Evolutionary conservation across 2,888 invertebrate genomes (phyloP), one percentile per base, ranked within the genome.

Genomic region (Pristionchus exspectatus): DNA sequence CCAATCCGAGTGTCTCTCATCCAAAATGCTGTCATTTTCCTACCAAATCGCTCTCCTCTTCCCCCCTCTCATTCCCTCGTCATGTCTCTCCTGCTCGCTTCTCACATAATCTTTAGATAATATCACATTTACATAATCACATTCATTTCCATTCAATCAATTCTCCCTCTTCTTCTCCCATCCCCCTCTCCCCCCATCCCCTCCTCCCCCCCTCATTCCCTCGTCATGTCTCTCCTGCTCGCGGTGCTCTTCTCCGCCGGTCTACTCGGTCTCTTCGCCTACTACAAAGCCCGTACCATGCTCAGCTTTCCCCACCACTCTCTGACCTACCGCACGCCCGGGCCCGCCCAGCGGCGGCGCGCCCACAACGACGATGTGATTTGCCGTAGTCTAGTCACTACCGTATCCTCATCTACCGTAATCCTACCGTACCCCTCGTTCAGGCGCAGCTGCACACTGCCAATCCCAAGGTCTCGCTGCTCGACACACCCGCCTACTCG

Each of bases 401-500:
- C 83, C 54, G 83, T 83, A 83, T 24, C n/a, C 44, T 54, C 30
- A 24, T 24, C 5, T 12, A 56, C 38, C 83, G 83, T 38, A 24
- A 33, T 56, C 38, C 21, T 59, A 85, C 33, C 56, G 81, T 81
- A 81, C 14, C 38, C 38, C 5, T 16, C 50, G 4, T 85, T 85
- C 84, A 85, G 84, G 84, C 84, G 38, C 59, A 85, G n/a, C 33
- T 59, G 30, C 56, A 59, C 84, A 33, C 84, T 85, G 27, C 27
- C 59, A 33, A 27, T 56, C 84, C 56, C 54, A n/a, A 30, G 33
- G 59, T 85, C 84, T 85, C 84, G 12, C 84, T 59, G 30, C 81
- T 81, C 50, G 14, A 0, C 38, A 84, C 84, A 16, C 84, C 84
- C 18, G 84, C 84, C 84, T 84, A 84, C 84, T 84, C 84, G 30